Evolutionary conservation across 2,888 invertebrate genomes (phyloP), one percentile per base, ranked within the genome.

Genomic region (Zygogramma bicolorata): DNA sequence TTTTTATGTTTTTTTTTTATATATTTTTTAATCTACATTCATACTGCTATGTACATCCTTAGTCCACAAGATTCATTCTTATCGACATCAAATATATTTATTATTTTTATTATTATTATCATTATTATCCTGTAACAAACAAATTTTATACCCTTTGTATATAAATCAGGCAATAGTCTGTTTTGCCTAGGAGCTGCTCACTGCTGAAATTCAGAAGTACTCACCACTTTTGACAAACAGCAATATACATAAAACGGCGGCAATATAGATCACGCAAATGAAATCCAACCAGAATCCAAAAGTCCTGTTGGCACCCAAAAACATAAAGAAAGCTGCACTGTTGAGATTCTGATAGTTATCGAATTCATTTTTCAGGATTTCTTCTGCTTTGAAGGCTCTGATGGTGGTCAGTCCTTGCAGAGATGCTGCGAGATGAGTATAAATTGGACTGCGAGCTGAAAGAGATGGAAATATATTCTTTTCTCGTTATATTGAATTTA

Each of bases 221-320:
- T 74, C 87, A 88, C 89, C 88, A 81, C 86, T 88, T n/a, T 90
- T 89, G 62, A 93, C 88, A 0, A 94, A 86, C 65, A 93, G 85
- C 81, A 92, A 91, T 73, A 90, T 90, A 80, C 91, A 86, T 1
- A 92, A 90, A 0, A 93, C 93, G n/a, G 90, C 80, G 0, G 88
- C 87, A 67, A 93, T 90, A 85, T 93, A 94, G 6, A 91, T 34
- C 0, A 91, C 87, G 77, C 93, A 93, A 62, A 93, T 88, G 80
- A 91, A 88, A 82, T 94, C 94, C 65, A 94, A 86, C 86, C 91
- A 91, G 65, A 93, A 90, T 0, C 92, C 93, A 80, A 94, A 92
- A 84, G 93, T 92, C 70, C 93, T 89, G 60, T 91, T 90, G 0
- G 91, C 89, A 0, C 90, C 82, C 49, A 84, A 87, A 81, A 92